Evolutionary conservation across 2,888 invertebrate genomes (phyloP).

Genomic region (Eristalis tenax): DNA sequence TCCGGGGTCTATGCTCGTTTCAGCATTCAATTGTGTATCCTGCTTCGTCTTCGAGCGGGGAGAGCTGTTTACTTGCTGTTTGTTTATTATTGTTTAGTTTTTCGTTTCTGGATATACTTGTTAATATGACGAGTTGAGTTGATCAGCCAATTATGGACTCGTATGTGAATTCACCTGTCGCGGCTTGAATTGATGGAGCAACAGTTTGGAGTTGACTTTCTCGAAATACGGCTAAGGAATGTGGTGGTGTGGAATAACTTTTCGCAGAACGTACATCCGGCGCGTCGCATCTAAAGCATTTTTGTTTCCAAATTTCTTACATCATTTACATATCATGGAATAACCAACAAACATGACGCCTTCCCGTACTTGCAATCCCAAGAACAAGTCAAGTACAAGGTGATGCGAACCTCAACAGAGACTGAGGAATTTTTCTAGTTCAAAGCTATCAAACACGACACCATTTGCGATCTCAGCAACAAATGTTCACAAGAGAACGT

Average conservation of each 20-base stretch:
- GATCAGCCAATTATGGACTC: slow-evolving; percentile 26
- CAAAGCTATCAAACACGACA: slow-evolving; percentile 7
- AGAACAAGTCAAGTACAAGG: neutral
- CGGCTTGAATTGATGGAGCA: neutral
- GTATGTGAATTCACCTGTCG: neutral
- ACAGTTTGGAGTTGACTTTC: neutral
- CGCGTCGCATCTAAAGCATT: too few relatives aligned
- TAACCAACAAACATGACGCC: neutral
- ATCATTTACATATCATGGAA: neutral
- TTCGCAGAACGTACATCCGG: neutral
- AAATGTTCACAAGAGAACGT: slow-evolving; percentile 24
- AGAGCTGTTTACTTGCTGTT: slow-evolving; percentile 9
- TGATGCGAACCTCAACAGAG: neutral
- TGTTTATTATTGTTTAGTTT: slow-evolving; percentile 9
- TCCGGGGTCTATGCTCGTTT: slow-evolving; percentile 23
- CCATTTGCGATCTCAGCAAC: slow-evolving; percentile 4
- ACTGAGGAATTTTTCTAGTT: slow-evolving; percentile 7
- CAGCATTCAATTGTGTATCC: neutral
- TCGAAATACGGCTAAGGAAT: slow-evolving; percentile 14
- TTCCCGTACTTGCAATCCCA: neutral
- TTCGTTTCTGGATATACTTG: slow-evolving; percentile 48
- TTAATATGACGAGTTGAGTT: slow-evolving; percentile 32
- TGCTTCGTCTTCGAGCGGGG: neutral
- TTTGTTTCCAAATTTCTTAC: neutral
- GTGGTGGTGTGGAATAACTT: neutral